Evolutionary conservation across 2,113 vertebrate species (phyloP).

Genomic region (Nerophis ophidion): DNA sequence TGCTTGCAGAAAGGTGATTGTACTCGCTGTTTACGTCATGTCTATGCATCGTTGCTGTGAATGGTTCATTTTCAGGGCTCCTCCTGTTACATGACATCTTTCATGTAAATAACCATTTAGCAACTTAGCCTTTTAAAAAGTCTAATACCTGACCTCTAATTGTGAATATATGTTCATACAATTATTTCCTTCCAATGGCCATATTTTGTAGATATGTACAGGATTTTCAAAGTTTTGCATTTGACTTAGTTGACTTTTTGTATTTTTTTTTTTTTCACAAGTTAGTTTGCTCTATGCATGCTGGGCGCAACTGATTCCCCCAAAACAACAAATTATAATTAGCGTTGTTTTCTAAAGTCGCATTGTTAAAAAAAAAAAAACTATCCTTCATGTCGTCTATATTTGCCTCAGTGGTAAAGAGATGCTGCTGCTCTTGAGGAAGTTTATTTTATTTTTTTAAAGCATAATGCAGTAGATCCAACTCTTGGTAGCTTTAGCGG

Average conservation of each 20-base stretch:
- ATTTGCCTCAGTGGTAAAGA: slow-evolving; percentile 64
- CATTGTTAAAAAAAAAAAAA: slow-evolving; percentile 42
- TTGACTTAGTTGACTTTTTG: slow-evolving; percentile 18
- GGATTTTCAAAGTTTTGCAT: slow-evolving; percentile 59
- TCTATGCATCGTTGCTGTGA: slow-evolving; percentile 90
- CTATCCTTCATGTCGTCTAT: slow-evolving; percentile 48
- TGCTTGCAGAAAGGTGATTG: too few species aligned
- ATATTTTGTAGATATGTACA: slow-evolving; percentile 99
- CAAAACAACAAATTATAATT: too few species aligned
- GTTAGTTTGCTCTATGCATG: slow-evolving; percentile 17
- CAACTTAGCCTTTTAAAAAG: slow-evolving; percentile 75
- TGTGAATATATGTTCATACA: slow-evolving; percentile 74
- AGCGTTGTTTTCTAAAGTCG: background rate
- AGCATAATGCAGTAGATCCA: slow-evolving; percentile 65
- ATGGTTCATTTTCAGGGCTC: slow-evolving; percentile 76
- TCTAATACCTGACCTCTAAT: slow-evolving; percentile 80
- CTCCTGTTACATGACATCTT: slow-evolving; percentile 12
- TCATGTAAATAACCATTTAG: slow-evolving; percentile 67
- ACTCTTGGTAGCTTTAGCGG: slow-evolving; percentile 74
- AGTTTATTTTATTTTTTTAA: slow-evolving; percentile 49
- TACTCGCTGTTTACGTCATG: slow-evolving; percentile 75
- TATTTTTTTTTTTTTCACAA: slow-evolving; percentile 64
- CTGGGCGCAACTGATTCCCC: too few species aligned
- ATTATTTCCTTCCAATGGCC: slow-evolving; percentile 92
- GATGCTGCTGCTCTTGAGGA: slow-evolving; percentile 59